These are phyloP conservation scores for Babylonia areolata DNA, from an alignment of 1,140 invertebrate species.

Conservation along the genomic window DNA sequence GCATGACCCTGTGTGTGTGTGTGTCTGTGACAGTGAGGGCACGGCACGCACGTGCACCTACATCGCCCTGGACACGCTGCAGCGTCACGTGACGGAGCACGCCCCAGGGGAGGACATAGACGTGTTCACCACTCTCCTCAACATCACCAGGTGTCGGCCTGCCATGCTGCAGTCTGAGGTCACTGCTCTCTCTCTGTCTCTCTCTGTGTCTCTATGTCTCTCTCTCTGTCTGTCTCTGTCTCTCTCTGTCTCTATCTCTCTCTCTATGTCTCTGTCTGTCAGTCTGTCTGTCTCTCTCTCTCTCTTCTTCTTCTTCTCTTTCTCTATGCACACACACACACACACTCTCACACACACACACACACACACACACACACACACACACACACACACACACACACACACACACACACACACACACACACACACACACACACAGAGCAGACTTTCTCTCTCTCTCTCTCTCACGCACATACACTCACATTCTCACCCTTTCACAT, in stretches of 20 bases:
- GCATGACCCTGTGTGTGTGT: background rate
- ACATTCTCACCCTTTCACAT: no score
- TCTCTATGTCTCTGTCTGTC: background rate
- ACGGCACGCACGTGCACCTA: background rate
- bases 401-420: no score
- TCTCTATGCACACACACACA: background rate
- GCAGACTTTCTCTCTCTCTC: no score
- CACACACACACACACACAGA: no score
- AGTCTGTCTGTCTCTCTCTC: background rate
- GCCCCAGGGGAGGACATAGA: background rate
- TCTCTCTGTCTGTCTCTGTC: background rate
- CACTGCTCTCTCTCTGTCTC: background rate
- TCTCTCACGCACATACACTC: no score
- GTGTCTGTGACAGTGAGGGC: background rate
- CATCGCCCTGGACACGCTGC: background rate
- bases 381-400: no score
- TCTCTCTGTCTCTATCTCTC: background rate
- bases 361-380: no score
- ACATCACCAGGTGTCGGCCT: slow-evolving; percentile 4
- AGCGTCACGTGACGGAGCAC: background rate
- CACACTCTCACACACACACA: background rate
- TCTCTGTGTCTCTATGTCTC: background rate
- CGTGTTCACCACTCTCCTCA: background rate
- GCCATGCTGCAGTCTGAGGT: background rate
- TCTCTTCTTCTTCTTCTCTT: background rate